These are phyloP conservation scores for Hypomecis atomaria DNA, from an alignment of 2,888 invertebrate species.

Conservation along the genomic window DNA sequence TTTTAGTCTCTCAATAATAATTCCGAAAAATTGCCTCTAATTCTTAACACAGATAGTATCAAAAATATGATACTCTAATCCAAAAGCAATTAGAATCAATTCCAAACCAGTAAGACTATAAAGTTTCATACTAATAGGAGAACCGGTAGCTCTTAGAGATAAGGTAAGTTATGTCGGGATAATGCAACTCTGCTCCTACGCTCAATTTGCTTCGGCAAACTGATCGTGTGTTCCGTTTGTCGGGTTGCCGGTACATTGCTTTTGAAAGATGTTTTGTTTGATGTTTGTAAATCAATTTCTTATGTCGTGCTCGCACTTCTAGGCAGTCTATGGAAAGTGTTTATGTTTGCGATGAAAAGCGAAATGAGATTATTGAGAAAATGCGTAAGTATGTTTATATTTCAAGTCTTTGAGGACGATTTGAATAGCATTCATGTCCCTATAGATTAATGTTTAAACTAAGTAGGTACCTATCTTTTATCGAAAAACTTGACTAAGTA, in stretches of 20 bases:
- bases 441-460: no score
- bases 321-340: neutral
- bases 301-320: constrained; percentile 5
- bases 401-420: no score
- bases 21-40: no score
- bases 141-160: constrained; percentile 72
- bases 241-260: constrained; percentile 15
- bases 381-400: no score
- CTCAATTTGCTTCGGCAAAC: constrained; percentile 69
- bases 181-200: constrained; percentile 59
- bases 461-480: no score
- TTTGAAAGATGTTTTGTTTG: constrained; percentile 18
- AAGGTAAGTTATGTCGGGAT: constrained; percentile 61
- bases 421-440: no score
- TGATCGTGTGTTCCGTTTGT: constrained; percentile 39
- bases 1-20: no score
- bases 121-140: constrained; percentile 30
- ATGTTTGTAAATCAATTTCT: constrained; percentile 27
- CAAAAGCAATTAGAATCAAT: constrained; percentile 21
- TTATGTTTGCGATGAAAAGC: neutral
- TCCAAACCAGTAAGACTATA: constrained; percentile 27
- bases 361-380: no score
- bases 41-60: no score
- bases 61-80: constrained; percentile 17
- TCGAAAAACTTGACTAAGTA: no score